Evolutionary conservation across 2,888 invertebrate genomes (phyloP).

Genomic region (Leptopterna dolabrata): DNA sequence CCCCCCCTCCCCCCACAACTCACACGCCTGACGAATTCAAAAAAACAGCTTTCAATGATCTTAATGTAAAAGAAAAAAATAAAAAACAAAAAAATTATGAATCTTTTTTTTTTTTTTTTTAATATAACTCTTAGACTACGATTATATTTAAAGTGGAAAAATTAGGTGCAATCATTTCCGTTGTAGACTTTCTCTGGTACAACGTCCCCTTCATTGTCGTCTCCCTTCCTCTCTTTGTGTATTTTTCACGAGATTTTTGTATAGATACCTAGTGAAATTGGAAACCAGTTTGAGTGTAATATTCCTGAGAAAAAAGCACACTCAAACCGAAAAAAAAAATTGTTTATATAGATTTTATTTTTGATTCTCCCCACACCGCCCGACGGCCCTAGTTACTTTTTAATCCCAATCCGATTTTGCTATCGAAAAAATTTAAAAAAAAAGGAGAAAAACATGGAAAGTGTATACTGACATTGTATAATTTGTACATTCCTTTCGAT

Average conservation of each 20-base stretch:
- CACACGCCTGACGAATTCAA: background rate
- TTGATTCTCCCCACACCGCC: background rate
- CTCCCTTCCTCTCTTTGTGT: background rate
- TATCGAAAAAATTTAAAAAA: background rate
- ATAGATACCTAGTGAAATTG: background rate
- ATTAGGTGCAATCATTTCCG: slow-evolving; percentile 37
- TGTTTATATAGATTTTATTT: background rate
- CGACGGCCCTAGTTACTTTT: background rate
- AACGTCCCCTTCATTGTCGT: slow-evolving; percentile 1
- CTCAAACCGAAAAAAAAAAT: background rate
- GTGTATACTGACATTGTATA: slow-evolving; percentile 42
- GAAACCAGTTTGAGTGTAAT: slow-evolving; percentile 21
- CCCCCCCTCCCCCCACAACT: too few species aligned
- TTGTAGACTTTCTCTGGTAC: slow-evolving; percentile 46
- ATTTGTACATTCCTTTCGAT: slow-evolving; percentile 54
- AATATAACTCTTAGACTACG: background rate
- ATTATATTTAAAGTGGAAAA: background rate
- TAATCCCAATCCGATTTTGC: background rate
- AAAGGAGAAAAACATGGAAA: background rate
- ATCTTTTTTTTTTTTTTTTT: background rate
- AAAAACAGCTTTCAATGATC: background rate
- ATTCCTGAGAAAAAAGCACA: slow-evolving; percentile 9
- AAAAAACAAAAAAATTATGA: background rate
- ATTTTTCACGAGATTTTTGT: background rate
- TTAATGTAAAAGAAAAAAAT: background rate